Evolutionary conservation across 2,888 invertebrate genomes (phyloP).

Genomic region (Sarcophaga carnaria): DNA sequence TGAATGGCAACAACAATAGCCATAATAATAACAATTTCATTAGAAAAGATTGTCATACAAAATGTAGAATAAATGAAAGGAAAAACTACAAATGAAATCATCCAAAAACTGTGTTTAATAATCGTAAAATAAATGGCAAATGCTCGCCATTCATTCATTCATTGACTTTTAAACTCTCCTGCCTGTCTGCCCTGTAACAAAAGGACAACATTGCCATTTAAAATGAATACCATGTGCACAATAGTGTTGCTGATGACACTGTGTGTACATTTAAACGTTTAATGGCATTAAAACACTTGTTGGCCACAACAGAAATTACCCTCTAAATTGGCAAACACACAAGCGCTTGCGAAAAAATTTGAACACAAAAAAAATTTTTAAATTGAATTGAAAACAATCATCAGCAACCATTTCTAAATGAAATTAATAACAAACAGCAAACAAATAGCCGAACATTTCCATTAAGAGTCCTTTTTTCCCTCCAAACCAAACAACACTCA

Average conservation of each 20-base stretch:
- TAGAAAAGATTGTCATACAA: neutral
- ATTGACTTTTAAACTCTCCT: neutral
- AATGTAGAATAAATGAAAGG: neutral
- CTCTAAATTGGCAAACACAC: slow-evolving; percentile 29
- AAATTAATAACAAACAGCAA: slow-evolving; percentile 62
- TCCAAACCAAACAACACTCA: neutral
- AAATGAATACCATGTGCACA: slow-evolving; percentile 23
- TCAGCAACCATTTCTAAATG: slow-evolving; percentile 64
- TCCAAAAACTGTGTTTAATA: slow-evolving; percentile 39
- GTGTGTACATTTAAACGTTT: slow-evolving; percentile 41
- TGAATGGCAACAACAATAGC: neutral
- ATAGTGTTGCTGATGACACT: neutral
- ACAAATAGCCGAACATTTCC: neutral
- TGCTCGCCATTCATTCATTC: slow-evolving; percentile 39
- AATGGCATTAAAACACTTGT: slow-evolving; percentile 62
- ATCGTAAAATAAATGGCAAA: slow-evolving; percentile 68
- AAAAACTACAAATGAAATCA: slow-evolving; percentile 5
- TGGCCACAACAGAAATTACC: slow-evolving; percentile 51
- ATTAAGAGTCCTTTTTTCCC: neutral
- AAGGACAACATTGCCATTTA: slow-evolving; percentile 13
- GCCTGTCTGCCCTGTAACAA: neutral
- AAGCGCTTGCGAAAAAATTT: neutral
- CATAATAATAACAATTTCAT: neutral
- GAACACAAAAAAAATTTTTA: neutral
- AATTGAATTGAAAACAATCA: slow-evolving; percentile 62